Percentiles rank a stretch among this genome's conserved stretches.
Conservation (phyloP, 2,888 invertebrate species). For the Seira sanloemensis region DNA sequence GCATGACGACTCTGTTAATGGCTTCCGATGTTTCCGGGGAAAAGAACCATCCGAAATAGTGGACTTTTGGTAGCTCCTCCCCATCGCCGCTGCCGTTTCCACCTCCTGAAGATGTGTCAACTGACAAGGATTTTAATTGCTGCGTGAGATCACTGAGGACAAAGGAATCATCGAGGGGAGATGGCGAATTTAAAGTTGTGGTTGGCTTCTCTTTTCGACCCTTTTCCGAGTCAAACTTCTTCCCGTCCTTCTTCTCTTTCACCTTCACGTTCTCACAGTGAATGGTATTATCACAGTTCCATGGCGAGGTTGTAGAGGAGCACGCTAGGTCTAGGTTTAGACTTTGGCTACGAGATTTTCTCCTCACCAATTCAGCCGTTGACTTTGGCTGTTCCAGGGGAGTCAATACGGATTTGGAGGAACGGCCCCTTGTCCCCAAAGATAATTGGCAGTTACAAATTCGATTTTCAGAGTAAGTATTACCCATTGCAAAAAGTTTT, state of each 20-base stretch:
- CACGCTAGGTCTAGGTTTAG: no score
- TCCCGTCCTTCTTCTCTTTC: background rate
- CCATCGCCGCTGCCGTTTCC: background rate
- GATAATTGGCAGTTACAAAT: slow-evolving; percentile 5
- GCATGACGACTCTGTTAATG: slow-evolving; percentile 30
- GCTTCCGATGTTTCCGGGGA: slow-evolving; percentile 8
- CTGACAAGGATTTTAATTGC: background rate
- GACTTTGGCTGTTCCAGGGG: no score
- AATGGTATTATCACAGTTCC: no score
- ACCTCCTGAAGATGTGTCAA: background rate
- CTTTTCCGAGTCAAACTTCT: background rate
- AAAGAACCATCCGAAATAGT: slow-evolving; percentile 65
- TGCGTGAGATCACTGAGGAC: background rate
- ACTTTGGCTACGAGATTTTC: no score
- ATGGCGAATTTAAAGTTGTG: background rate
- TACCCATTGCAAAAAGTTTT: slow-evolving; percentile 29
- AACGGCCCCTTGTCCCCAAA: background rate
- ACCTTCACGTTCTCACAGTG: background rate
- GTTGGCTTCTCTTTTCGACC: background rate
- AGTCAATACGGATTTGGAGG: no score
- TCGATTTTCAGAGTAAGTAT: slow-evolving; percentile 15
- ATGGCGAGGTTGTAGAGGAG: no score
- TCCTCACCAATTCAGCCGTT: no score
- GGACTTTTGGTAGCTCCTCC: slow-evolving; percentile 44
- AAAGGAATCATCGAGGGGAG: background rate